phyloP scores from a whole-genome alignment of 2,888 invertebrate species.

The Scaptomyza cyrtandrae region DNA sequence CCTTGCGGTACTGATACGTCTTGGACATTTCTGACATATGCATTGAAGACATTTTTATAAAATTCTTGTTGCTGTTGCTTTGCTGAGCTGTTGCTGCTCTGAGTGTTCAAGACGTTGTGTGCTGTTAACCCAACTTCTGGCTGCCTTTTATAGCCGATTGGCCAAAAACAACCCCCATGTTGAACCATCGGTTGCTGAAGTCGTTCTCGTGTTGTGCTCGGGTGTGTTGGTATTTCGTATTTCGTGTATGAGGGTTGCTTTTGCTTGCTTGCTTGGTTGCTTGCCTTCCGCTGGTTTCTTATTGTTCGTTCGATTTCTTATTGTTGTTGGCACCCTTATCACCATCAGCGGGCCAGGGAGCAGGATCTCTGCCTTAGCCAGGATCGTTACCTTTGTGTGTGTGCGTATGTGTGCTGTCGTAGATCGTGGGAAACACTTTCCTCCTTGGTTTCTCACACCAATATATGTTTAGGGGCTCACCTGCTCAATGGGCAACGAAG shows the following conservation, averaged over 20 bases:
- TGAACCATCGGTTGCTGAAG: conserved; percentile 11
- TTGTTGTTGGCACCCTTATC: conserved; percentile 78
- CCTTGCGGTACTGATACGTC: conserved; percentile 96
- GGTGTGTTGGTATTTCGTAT: conserved; percentile 63
- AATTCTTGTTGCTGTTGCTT: conserved; percentile 18
- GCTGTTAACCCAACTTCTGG: conserved; percentile 22
- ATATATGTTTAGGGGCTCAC: conserved; percentile 74
- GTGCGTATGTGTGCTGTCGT: conserved; percentile 46
- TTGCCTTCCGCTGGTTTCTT: conserved; percentile 72
- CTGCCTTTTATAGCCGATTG: conserved; percentile 72
- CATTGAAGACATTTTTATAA: conserved; percentile 73
- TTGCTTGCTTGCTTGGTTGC: background rate
- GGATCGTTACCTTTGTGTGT: conserved; percentile 59
- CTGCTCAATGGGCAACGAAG: conserved; percentile 77
- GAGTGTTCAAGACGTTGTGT: conserved; percentile 75
- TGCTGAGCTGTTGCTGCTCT: conserved; percentile 67
- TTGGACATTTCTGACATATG: conserved; percentile 88
- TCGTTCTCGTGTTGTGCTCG: conserved; percentile 16
- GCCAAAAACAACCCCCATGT: conserved; percentile 63
- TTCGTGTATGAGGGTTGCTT: conserved; percentile 66
- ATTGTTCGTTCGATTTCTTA: conserved; percentile 74
- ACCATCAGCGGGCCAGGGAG: conserved; percentile 71
- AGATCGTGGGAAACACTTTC: conserved; percentile 85
- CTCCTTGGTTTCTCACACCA: conserved; percentile 84
- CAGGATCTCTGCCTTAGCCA: conserved; percentile 66